phyloP scores from a whole-genome alignment of 2,113 vertebrate species.

The Taxidea taxus region DNA sequence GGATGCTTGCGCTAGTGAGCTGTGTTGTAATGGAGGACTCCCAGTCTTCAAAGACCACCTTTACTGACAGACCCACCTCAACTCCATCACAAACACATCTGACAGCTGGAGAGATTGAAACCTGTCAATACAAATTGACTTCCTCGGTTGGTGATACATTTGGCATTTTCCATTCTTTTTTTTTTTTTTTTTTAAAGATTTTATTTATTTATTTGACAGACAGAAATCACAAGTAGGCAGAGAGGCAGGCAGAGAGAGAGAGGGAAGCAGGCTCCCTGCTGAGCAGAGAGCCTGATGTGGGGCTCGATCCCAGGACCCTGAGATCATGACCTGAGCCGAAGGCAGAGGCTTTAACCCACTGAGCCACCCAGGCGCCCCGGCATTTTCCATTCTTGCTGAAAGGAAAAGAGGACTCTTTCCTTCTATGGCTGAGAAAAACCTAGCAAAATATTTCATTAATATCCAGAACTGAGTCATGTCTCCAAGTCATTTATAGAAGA shows the following conservation, averaged over 20 bases:
- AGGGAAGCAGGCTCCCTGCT: no score
- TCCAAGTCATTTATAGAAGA: background rate
- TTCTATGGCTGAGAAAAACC: background rate
- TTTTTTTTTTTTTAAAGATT: no score
- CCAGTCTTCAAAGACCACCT: background rate
- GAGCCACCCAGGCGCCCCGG: no score
- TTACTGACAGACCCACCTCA: background rate
- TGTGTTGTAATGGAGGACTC: background rate
- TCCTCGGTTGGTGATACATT: background rate
- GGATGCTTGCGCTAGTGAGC: background rate
- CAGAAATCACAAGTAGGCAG: no score
- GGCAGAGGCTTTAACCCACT: no score
- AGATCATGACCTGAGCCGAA: no score
- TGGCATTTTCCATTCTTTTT: constrained; percentile 4
- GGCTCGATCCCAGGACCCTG: no score
- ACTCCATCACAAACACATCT: background rate
- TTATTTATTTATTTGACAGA: no score
- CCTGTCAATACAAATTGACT: background rate
- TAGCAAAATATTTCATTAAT: background rate
- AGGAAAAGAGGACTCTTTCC: background rate
- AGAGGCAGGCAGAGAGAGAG: no score
- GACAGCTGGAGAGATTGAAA: background rate
- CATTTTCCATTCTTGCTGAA: constrained; percentile 8
- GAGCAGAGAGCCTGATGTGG: no score
- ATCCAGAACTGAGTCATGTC: background rate